Percentiles rank a stretch among this genome's conserved stretches.
These are phyloP conservation scores for Platorchestia sp. DNA, from an alignment of 1,140 invertebrate genomes.

Conservation along the genomic window DNA sequence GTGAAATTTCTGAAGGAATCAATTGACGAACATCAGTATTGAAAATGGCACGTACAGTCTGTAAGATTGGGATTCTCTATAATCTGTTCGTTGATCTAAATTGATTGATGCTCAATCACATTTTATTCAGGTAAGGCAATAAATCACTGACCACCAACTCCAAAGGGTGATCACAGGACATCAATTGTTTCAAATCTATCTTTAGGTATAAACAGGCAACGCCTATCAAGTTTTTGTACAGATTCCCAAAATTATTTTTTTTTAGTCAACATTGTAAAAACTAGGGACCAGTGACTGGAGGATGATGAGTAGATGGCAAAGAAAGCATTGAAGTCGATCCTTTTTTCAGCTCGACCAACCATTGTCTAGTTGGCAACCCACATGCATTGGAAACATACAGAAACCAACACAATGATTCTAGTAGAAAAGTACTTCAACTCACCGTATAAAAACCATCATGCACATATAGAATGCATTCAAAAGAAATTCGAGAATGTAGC, in stretches of 20 bases:
- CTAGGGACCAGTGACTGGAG: neutral
- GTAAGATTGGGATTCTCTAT: neutral
- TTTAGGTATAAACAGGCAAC: neutral
- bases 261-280: neutral
- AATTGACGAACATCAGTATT: neutral
- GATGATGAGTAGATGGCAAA: slow-evolving; percentile 12
- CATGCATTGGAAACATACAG: neutral
- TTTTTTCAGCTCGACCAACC: neutral
- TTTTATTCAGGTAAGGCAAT: neutral
- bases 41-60: neutral
- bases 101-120: neutral
- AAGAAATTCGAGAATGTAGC: neutral
- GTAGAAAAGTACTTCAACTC: neutral
- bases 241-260: neutral
- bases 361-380: slow-evolving; percentile 47
- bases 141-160: neutral
- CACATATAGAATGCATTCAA: neutral
- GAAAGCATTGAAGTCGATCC: slow-evolving; percentile 39
- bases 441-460: neutral
- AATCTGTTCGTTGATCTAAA: neutral
- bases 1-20: neutral
- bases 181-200: neutral
- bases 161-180: neutral
- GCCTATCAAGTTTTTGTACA: neutral
- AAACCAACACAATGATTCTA: neutral